Conservation (phyloP, 2,113 vertebrate species). For the Xerus inauris region DNA sequence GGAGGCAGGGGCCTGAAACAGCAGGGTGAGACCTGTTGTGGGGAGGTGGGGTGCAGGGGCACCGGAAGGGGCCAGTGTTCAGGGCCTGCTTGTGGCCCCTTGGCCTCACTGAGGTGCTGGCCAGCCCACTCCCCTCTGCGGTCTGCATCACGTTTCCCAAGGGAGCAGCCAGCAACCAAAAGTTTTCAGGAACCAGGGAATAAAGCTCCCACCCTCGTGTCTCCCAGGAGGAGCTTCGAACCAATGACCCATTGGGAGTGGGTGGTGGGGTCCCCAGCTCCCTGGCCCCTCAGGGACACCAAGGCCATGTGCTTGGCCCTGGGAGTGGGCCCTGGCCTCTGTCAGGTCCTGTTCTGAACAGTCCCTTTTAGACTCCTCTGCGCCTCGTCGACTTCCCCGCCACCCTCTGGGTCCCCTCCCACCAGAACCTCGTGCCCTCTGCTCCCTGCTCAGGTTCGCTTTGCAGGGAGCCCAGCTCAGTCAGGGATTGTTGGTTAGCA, state of each 20-base stretch:
- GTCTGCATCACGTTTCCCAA: not conserved
- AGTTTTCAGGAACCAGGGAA: not conserved
- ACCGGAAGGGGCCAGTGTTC: fast-evolving
- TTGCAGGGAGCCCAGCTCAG: not conserved
- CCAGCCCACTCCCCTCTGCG: fast-evolving
- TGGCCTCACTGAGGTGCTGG: not conserved
- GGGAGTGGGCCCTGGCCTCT: too few species aligned
- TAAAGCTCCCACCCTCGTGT: fast-evolving
- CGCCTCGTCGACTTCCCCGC: not conserved
- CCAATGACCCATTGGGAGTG: not conserved
- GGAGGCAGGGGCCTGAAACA: fast-evolving
- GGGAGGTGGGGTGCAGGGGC: not conserved
- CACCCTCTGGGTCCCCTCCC: too few species aligned
- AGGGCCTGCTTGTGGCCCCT: fast-evolving
- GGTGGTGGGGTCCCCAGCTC: fast-evolving
- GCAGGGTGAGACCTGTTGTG: not conserved
- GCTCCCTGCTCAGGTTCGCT: too few species aligned
- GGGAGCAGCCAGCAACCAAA: not conserved
- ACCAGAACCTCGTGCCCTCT: fast-evolving
- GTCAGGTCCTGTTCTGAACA: too few species aligned
- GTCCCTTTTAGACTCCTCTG: too few species aligned
- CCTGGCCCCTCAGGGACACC: not conserved
- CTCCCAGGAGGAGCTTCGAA: too few species aligned
- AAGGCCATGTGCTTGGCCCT: too few species aligned
- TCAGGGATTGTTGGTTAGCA: not conserved